phyloP scores from a whole-genome alignment of 2,888 invertebrate species.

The Boloria euphrosyne region DNA sequence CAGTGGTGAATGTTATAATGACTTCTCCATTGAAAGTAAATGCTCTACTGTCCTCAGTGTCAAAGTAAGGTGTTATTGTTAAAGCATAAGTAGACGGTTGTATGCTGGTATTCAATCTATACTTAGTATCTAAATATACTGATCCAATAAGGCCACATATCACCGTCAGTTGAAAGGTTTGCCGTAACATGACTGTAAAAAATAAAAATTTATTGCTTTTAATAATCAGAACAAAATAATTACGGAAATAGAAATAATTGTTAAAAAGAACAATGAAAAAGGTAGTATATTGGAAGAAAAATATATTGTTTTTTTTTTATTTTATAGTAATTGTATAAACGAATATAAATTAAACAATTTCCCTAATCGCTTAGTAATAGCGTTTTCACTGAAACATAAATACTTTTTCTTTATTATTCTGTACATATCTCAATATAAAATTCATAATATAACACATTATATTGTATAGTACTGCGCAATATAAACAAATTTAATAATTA shows the following conservation, averaged over 20 bases:
- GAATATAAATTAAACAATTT: neutral
- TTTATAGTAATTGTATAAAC: too few species aligned
- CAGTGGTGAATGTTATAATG: slow-evolving; percentile 61
- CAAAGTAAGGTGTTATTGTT: slow-evolving; percentile 76
- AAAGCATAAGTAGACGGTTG: slow-evolving; percentile 80
- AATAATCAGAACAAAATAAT: neutral
- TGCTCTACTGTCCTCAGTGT: slow-evolving; percentile 58
- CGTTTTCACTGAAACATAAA: too few species aligned
- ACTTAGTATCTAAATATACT: slow-evolving; percentile 58
- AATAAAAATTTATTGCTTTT: slow-evolving; percentile 19
- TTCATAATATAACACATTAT: too few species aligned
- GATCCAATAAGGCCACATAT: slow-evolving; percentile 48
- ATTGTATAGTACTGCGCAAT: neutral
- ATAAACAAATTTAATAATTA: slow-evolving; percentile 2
- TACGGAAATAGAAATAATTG: too few species aligned
- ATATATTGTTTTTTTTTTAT: neutral
- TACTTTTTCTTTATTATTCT: too few species aligned
- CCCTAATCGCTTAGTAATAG: too few species aligned
- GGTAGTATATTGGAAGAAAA: neutral
- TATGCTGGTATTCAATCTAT: slow-evolving; percentile 68
- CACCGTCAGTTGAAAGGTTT: slow-evolving; percentile 47
- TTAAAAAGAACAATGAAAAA: too few species aligned
- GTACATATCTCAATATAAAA: too few species aligned
- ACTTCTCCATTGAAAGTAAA: slow-evolving; percentile 78
- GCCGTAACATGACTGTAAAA: slow-evolving; percentile 62